phyloP scores from a whole-genome alignment of 2,113 vertebrate genomes.

The Psilopogon haemacephalus region DNA sequence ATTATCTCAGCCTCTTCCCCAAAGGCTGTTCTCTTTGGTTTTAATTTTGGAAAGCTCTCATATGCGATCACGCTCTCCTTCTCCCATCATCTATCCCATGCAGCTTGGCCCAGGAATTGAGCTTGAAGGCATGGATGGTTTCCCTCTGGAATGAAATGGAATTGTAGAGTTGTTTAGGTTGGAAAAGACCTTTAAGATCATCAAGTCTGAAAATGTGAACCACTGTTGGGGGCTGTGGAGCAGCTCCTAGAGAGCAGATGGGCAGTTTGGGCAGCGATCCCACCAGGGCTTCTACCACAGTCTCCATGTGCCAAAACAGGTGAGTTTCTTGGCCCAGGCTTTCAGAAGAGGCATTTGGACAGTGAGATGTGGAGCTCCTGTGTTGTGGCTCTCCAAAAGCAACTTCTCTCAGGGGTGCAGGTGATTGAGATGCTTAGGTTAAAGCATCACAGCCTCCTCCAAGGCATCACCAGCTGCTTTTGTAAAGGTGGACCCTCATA shows the following conservation, averaged over 20 bases:
- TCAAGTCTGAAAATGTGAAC: background rate
- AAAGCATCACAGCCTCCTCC: no score
- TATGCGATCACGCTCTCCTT: background rate
- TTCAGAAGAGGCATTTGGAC: background rate
- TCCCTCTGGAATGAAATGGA: background rate
- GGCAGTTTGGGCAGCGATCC: background rate
- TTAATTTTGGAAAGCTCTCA: conserved; percentile 36
- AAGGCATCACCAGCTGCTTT: background rate
- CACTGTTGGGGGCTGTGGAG: background rate
- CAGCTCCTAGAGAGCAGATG: background rate
- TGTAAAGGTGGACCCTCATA: background rate
- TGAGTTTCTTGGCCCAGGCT: background rate
- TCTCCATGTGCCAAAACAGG: fast-evolving
- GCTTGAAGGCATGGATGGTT: background rate
- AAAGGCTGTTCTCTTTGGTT: conserved; percentile 48
- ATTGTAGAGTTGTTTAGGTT: no score
- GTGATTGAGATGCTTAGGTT: fast-evolving
- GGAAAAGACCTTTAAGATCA: no score
- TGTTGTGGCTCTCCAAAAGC: background rate
- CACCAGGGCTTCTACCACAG: fast-evolving
- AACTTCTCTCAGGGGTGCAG: background rate
- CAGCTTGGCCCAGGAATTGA: background rate
- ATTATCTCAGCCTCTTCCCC: conserved; percentile 62
- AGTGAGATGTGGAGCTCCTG: background rate
- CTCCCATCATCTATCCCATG: background rate